Evolutionary conservation across 2,797 vertebrate genomes (phyloP).

Genomic region (Mycteria americana): DNA sequence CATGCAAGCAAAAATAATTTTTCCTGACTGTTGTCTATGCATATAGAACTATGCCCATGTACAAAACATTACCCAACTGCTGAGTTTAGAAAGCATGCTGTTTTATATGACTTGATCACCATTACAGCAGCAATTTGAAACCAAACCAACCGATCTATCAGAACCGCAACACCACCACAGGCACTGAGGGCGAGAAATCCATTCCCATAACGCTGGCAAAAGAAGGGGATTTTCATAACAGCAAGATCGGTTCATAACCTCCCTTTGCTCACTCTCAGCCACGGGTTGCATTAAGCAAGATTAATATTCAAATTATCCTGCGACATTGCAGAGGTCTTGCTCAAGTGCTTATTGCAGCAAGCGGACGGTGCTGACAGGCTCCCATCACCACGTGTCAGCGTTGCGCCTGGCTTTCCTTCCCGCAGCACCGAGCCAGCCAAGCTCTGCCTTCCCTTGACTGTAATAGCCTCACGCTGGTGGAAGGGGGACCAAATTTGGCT

Average conservation of each 20-base stretch:
- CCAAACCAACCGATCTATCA: neutral
- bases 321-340: neutral
- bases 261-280: neutral
- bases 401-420: neutral
- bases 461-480: fast-evolving
- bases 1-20: neutral
- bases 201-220: neutral
- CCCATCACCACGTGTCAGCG: neutral
- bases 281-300: neutral
- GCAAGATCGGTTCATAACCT: neutral
- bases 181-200: neutral
- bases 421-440: fast-evolving
- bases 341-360: neutral
- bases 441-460: neutral
- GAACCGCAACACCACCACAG: neutral
- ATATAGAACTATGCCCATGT: fast-evolving
- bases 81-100: fast-evolving
- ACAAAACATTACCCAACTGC: neutral
- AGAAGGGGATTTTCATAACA: neutral
- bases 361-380: neutral
- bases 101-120: fast-evolving
- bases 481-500: neutral
- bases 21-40: fast-evolving
- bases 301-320: neutral
- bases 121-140: neutral